Evolutionary conservation across 2,113 vertebrate species (phyloP), one percentile per base, ranked within the genome.

Genomic region (Picathartes gymnocephalus): DNA sequence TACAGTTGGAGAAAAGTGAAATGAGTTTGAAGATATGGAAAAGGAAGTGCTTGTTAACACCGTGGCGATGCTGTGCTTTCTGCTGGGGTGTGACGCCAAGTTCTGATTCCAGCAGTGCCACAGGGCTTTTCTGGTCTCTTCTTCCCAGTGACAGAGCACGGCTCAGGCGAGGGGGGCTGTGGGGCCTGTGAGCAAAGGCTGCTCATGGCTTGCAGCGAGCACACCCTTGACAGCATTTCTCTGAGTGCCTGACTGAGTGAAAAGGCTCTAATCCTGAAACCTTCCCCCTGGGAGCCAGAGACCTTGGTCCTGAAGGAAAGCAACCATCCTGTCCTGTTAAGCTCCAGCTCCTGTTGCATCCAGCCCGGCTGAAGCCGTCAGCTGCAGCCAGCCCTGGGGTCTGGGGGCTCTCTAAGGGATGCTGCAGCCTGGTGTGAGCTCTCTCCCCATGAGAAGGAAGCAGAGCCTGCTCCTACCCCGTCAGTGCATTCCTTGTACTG

Each of bases 291-390:
- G 47, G 11, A 89, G 37, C 16, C 54, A 31, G 54, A 68, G 2
- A 54, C 2, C 25, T 68, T n/a, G 33, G 35, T 72, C 54, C 77
- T 61, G 54, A 73, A 66, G 66, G 60, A 56, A 58, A 80, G 39
- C 0, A 6, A 24, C 17, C 35, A 58, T 23, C 24, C 54, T 1
- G 0, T 14, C 4, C 0, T 31, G 33, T 22, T 42, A n/a, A 37
- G 33, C 40, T 45, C 9, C 47, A 54, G 37, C 39, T 87, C 47
- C 58, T 21, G 31, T 2, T 45, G 45, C 58, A 3, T 40, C 45
- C 44, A 45, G 39, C 47, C 40, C 24, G 50, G 53, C 37, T 74
- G 71, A 47, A 76, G 39, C 9, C 30, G 33, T 22, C 86, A 58
- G 60, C 60, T 71, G 14, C 24, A 11, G 15, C 27, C 19, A n/a